Evolutionary conservation across 2,113 vertebrate genomes (phyloP).

Genomic region (Pterocles gutturalis): DNA sequence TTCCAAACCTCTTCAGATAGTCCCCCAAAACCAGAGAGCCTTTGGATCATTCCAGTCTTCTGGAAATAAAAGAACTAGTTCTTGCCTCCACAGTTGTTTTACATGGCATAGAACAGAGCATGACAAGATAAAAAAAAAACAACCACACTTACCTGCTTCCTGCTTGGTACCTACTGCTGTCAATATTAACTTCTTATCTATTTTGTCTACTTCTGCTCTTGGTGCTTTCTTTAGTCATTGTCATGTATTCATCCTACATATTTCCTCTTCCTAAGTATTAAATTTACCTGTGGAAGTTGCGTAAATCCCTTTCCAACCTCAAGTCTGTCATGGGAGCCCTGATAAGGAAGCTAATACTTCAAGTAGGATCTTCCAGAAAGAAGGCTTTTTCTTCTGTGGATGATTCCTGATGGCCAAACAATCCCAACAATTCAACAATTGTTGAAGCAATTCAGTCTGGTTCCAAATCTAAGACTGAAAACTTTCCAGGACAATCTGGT

Average conservation of each 20-base stretch:
- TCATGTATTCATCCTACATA: background rate
- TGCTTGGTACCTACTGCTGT: background rate
- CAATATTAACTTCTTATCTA: background rate
- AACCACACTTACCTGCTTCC: background rate
- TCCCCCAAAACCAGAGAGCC: background rate
- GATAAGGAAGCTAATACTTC: background rate
- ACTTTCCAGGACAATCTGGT: background rate
- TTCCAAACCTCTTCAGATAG: background rate
- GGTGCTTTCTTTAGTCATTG: background rate
- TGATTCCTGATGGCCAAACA: background rate
- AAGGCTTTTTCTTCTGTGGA: background rate
- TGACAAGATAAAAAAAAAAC: rapidly evolving
- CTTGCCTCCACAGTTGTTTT: background rate
- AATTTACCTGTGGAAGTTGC: background rate
- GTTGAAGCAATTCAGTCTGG: background rate
- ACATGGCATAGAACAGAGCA: background rate
- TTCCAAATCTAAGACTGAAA: background rate
- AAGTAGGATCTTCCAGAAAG: background rate
- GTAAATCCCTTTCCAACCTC: background rate
- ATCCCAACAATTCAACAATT: background rate
- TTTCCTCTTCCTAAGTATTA: background rate
- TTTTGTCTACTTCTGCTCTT: background rate
- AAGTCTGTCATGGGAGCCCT: background rate
- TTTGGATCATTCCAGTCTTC: background rate
- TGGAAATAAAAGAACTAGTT: background rate